Percentiles rank a stretch among this genome's conserved stretches.
These are phyloP conservation scores for Lucifuga dentata DNA, from an alignment of 2,113 vertebrate genomes.

Conservation along the genomic window DNA sequence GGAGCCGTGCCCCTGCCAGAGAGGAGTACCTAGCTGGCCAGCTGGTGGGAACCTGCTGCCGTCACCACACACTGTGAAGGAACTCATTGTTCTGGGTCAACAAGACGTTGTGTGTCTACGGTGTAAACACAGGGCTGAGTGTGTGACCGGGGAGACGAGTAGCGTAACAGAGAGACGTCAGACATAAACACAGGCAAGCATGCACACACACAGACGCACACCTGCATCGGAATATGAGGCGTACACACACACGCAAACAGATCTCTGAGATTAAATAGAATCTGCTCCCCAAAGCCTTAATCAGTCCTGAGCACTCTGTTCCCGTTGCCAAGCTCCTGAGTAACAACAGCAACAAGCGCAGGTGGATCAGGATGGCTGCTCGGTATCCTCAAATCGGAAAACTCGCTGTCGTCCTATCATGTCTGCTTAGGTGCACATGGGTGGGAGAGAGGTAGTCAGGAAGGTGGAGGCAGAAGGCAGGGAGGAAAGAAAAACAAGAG, in stretches of 20 bases:
- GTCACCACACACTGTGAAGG: constrained; percentile 59
- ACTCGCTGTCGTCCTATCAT: constrained; percentile 23
- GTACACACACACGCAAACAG: constrained; percentile 24
- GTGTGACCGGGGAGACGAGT: constrained; percentile 31
- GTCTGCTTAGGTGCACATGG: background rate
- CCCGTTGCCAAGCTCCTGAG: constrained; percentile 57
- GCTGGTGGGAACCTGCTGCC: constrained; percentile 62
- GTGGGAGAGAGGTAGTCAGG: background rate
- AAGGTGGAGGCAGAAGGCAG: constrained; percentile 5
- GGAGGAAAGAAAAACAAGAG: constrained; percentile 24
- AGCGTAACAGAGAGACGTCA: constrained; percentile 23
- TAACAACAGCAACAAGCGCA: constrained; percentile 54
- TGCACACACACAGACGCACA: background rate
- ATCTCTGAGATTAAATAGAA: constrained; percentile 44
- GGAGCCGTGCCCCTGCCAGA: constrained; percentile 40
- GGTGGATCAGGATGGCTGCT: constrained; percentile 48
- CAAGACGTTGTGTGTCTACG: constrained; percentile 19
- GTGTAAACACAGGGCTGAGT: constrained; percentile 49
- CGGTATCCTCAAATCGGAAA: constrained; percentile 21
- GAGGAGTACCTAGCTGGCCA: constrained; percentile 65
- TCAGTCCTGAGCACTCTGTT: constrained; percentile 2
- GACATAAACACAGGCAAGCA: constrained; percentile 4
- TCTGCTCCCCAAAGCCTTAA: constrained; percentile 22
- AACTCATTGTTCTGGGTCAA: constrained; percentile 67
- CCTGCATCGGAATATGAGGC: constrained; percentile 15